Percentiles rank a stretch among this genome's conserved stretches.
Conservation (phyloP, 2,888 invertebrate genomes). For the Cheilosia grossa region DNA sequence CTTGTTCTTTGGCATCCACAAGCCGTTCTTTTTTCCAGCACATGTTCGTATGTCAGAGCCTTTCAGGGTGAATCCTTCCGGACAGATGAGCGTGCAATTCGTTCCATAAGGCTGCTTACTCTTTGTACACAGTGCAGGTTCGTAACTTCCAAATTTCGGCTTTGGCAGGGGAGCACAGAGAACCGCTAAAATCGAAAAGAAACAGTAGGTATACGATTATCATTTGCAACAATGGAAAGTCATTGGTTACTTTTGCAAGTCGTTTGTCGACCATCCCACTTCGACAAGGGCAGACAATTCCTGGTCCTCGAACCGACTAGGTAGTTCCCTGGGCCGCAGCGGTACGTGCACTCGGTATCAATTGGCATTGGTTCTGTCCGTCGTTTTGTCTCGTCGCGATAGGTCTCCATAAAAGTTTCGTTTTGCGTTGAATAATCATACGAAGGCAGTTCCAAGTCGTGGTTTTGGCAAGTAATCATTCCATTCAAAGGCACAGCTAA, state of each 20-base stretch:
- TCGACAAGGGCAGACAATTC: conserved; percentile 87
- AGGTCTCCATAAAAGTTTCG: conserved; percentile 76
- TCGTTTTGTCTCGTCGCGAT: conserved; percentile 74
- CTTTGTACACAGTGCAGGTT: conserved; percentile 84
- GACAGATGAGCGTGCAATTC: conserved; percentile 85
- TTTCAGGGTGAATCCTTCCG: conserved; percentile 85
- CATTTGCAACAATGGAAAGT: background rate
- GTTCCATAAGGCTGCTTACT: conserved; percentile 85
- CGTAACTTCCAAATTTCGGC: conserved; percentile 84
- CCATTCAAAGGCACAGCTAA: conserved; percentile 85
- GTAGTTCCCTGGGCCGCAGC: conserved; percentile 86
- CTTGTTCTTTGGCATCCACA: conserved; percentile 84
- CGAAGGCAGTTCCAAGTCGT: conserved; percentile 78
- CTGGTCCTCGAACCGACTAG: conserved; percentile 86
- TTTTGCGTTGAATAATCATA: conserved; percentile 77
- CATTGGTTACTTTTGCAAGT: conserved; percentile 86
- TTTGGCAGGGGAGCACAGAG: conserved; percentile 84
- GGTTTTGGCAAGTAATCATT: conserved; percentile 84
- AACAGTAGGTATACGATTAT: background rate
- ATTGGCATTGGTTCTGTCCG: conserved; percentile 83
- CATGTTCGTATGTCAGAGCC: conserved; percentile 85
- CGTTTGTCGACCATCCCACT: conserved; percentile 88
- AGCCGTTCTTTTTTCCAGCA: conserved; percentile 84
- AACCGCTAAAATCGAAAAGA: conserved; percentile 79
- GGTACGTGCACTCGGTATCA: conserved; percentile 87